These are phyloP conservation scores for Phataginus tetradactyla DNA, from an alignment of 2,797 vertebrate species.

Conservation along the genomic window DNA sequence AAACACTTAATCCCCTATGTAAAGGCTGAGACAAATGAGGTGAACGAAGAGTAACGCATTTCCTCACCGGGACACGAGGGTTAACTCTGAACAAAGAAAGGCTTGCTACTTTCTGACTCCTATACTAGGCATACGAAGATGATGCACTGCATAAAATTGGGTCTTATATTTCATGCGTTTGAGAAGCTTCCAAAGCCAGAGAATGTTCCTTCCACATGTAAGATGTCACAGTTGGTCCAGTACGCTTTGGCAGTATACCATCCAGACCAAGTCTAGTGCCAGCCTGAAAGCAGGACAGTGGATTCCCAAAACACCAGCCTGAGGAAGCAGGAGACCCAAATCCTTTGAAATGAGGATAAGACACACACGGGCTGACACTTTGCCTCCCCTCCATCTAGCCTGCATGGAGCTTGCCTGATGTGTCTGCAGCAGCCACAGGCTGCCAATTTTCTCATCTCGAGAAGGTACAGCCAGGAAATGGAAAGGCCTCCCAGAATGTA, in stretches of 20 bases:
- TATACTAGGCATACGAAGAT: not conserved
- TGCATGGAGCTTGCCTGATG: not conserved
- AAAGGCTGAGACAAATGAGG: not conserved
- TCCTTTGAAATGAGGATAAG: not conserved
- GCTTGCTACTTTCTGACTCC: not conserved
- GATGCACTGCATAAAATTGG: not conserved
- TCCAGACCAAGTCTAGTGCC: not conserved
- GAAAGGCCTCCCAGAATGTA: slow-evolving; percentile 57
- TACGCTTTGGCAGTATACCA: not conserved
- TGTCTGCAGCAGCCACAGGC: not conserved
- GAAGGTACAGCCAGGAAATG: slow-evolving; percentile 28
- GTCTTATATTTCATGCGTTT: not conserved
- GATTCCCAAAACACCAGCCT: not conserved
- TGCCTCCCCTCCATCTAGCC: not conserved
- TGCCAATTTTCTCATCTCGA: slow-evolving; percentile 32
- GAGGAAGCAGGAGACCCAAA: not conserved
- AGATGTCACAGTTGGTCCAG: not conserved
- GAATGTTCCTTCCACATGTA: not conserved
- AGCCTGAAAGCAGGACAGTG: not conserved
- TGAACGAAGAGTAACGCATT: not conserved
- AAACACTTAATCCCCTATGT: not conserved
- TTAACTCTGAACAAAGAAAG: slow-evolving; percentile 7
- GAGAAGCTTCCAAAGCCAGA: slow-evolving; percentile 8
- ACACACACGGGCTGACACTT: not conserved
- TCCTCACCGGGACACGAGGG: not conserved